phyloP scores from a whole-genome alignment of 2,797 vertebrate species.

The Urophycis tenuis region DNA sequence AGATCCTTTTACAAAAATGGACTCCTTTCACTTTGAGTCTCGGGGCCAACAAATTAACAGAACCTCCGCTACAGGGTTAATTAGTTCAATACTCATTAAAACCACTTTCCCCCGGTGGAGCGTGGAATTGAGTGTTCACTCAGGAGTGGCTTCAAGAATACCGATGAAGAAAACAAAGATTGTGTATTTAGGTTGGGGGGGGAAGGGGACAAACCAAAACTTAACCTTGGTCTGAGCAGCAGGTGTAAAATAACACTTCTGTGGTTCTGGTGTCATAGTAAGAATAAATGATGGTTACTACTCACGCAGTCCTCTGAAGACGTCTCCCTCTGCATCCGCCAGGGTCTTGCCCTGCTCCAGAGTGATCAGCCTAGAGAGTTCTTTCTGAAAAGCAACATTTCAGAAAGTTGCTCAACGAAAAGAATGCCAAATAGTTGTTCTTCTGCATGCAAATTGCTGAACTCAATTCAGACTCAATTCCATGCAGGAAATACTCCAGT shows the following conservation, averaged over 20 bases:
- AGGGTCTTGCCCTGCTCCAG: slow-evolving; percentile 97
- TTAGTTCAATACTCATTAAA: not conserved
- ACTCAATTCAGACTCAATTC: not conserved
- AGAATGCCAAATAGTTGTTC: not conserved
- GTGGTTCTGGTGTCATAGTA: not conserved
- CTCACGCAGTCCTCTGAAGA: slow-evolving; percentile 97
- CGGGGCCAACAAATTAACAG: not conserved
- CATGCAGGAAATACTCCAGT: not conserved
- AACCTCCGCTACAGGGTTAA: not conserved
- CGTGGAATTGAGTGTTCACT: not conserved
- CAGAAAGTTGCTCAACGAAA: not conserved
- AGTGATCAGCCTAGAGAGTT: slow-evolving; percentile 88
- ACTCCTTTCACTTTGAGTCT: slow-evolving; percentile 1
- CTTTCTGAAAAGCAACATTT: slow-evolving; percentile 79
- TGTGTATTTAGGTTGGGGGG: not conserved
- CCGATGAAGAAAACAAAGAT: not conserved
- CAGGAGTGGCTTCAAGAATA: not conserved
- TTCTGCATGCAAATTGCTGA: not conserved
- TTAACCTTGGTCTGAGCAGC: not conserved
- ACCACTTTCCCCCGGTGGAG: not conserved
- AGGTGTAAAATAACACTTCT: not conserved
- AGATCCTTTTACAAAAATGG: not conserved
- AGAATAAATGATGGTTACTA: slow-evolving; percentile 27
- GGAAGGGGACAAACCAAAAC: not conserved
- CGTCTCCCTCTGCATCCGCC: slow-evolving; percentile 96